A percentile compares a stretch with the other conserved stretches of the same genome.
These are phyloP conservation scores for Brachionus rubens DNA, from an alignment of 1,140 invertebrate species.

Conservation along the genomic window DNA sequence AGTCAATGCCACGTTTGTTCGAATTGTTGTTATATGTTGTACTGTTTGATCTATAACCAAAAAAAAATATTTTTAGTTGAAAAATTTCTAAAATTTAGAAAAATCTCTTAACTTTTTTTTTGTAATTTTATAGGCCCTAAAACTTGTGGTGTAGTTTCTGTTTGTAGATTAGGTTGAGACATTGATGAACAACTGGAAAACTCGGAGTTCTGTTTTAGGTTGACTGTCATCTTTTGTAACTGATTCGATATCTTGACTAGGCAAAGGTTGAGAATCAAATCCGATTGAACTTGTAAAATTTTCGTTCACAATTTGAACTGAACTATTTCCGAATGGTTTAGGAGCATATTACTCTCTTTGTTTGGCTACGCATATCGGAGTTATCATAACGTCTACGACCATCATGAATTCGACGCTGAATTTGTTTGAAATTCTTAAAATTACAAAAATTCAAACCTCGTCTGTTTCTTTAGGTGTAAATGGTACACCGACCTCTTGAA, in stretches of 20 bases:
- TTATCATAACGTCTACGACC: constrained; percentile 88
- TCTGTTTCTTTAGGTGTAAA: constrained; percentile 70
- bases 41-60: constrained; percentile 56
- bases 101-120: no score
- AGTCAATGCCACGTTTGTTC: constrained; percentile 48
- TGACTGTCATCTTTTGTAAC: no score
- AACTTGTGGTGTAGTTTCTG: no score
- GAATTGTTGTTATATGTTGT: constrained; percentile 47
- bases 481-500: constrained; percentile 74
- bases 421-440: constrained; percentile 69
- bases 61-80: no score
- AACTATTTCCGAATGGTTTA: constrained; percentile 51
- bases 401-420: constrained; percentile 87
- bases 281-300: constrained; percentile 16
- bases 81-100: no score
- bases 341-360: constrained; percentile 40
- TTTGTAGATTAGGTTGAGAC: no score
- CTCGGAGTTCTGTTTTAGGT: no score
- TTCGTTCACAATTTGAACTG: background rate
- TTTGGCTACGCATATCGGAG: constrained; percentile 79
- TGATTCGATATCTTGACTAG: constrained; percentile 57
- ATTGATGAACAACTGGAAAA: no score
- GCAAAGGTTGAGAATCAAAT: constrained; percentile 63
- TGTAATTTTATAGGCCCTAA: no score
- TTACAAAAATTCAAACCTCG: background rate